Evolutionary conservation across 2,797 vertebrate species (phyloP).

Genomic region (Typhlichthys eigenmanni): DNA sequence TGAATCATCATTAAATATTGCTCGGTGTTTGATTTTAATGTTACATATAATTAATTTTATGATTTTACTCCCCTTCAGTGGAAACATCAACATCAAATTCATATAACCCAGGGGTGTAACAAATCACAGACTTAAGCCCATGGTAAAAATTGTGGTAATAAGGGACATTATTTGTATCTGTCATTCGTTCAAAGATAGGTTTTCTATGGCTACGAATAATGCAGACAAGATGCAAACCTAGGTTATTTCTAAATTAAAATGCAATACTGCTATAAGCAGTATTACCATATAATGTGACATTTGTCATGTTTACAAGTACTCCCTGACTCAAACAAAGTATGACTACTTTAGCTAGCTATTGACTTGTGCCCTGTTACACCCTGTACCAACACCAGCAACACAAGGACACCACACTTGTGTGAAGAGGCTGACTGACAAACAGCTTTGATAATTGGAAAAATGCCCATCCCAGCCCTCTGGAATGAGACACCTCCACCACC

Average conservation of each 20-base stretch:
- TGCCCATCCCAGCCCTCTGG: slow-evolving; percentile 59
- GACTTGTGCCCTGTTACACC: slow-evolving; percentile 46
- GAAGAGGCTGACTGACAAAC: slow-evolving; percentile 70
- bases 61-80: slow-evolving; percentile 69
- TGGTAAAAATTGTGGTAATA: slow-evolving; percentile 17
- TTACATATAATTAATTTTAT: not conserved
- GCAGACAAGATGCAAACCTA: not conserved
- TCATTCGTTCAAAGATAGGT: not conserved
- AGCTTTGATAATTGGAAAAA: slow-evolving; percentile 76
- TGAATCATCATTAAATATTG: no score
- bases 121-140: slow-evolving; percentile 21
- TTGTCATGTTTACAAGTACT: slow-evolving; percentile 19
- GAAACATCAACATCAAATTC: slow-evolving; percentile 66
- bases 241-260: not conserved
- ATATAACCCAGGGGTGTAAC: slow-evolving; percentile 48
- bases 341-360: slow-evolving; percentile 16
- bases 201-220: not conserved
- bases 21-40: no score
- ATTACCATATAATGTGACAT: not conserved
- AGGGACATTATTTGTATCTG: not conserved
- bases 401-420: slow-evolving; percentile 68
- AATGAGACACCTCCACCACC: slow-evolving; percentile 61
- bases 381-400: slow-evolving; percentile 66
- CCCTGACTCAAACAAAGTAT: slow-evolving; percentile 46
- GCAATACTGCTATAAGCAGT: not conserved